Evolutionary conservation across 1,140 invertebrate species (phyloP), one percentile per base, ranked within the genome.

Genomic region (Neomicropteryx cornuta): DNA sequence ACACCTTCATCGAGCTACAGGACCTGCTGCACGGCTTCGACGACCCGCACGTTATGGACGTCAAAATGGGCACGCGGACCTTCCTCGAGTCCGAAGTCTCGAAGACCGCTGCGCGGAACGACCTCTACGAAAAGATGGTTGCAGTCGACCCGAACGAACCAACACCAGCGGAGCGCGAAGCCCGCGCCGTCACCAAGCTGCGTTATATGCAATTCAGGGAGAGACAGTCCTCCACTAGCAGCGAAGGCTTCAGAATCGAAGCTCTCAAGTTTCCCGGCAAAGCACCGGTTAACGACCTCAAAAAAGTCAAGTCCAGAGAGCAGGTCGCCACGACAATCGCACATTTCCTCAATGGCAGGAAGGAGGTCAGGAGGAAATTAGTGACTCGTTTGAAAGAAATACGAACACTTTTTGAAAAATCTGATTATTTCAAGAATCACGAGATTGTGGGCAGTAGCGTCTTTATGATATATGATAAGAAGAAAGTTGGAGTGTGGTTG

Each of bases 191-290:
- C 4, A 94, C 90, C 1, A 96, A 96, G 66, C 68, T 94, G 40
- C 75, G 91, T 11, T 97, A 96, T 62, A 95, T 95, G 89, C 82
- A 89, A 54, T 97, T 96, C 65, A 71, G 94, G 23, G 94, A 97
- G 62, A 71, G 87, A 41, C 83, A 92, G 51, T 95, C 89, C 42
- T 97, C 93, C 2, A 90, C 91, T 0, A 85, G 87, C 23, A 80
- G 81, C 33, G 80, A 95, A 45, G 94, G 93, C 1, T 98, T 98
- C 57, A 69, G 95, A 43, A 94, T 98, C 44, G 95, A 98, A 66
- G 95, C 91, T 16, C 83, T 97, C 60, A 94, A 94, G 63, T 66
- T 84, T 41, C 75, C 82, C 1, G 81, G 83, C 2, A 69, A 74
- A 21, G 70, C 79, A 1, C 83, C 83, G 0, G 70, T 87, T 1